Evolutionary conservation across 2,888 invertebrate species (phyloP), one percentile per base, ranked within the genome.

Genomic region (Agelastica alni): DNA sequence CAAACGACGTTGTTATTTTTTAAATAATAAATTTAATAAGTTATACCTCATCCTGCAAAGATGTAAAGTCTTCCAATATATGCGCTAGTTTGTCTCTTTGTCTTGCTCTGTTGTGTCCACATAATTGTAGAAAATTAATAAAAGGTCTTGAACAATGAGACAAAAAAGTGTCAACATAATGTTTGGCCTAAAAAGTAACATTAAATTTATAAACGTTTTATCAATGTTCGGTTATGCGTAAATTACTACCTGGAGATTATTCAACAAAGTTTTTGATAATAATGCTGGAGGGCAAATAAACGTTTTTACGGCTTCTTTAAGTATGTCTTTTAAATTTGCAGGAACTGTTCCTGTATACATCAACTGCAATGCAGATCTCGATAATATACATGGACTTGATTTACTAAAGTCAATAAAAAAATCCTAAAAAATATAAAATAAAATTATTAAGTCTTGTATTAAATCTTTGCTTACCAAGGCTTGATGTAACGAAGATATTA

Each of bases 401-500:
- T 87, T 86, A 70, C 96, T 96, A 77, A 96, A 96, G 69, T 95
- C 93, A 75, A 91, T 87, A 77, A 96, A 94, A 77, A 95, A 93
- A 72, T 96, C 94, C 92, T 91, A 73, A 32, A 75, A 76, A 63
- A 64, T 65, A 56, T 32, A 36, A 22, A n/a, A n/a, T n/a, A n/a
- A n/a, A n/a, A n/a, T n/a, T n/a, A n/a, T n/a, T n/a, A n/a, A n/a
- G n/a, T n/a, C n/a, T n/a, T n/a, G n/a, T n/a, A 12, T 26, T 26
- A 13, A 5, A 28, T n/a, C 20, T 30, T 16, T 31, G 12, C 51
- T 47, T 51, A 93, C 93, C 84, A 95, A 74, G 44, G 91, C 90
- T 42, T 85, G 85, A 73, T 93, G 92, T 74, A 92, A 90, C 59
- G 89, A 87, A 17, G 85, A 84, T 68, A 87, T 85, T 22, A 85